These are phyloP conservation scores for Sinocyclocheilus rhinocerous DNA, from an alignment of 2,113 vertebrate species.

Conservation along the genomic window DNA sequence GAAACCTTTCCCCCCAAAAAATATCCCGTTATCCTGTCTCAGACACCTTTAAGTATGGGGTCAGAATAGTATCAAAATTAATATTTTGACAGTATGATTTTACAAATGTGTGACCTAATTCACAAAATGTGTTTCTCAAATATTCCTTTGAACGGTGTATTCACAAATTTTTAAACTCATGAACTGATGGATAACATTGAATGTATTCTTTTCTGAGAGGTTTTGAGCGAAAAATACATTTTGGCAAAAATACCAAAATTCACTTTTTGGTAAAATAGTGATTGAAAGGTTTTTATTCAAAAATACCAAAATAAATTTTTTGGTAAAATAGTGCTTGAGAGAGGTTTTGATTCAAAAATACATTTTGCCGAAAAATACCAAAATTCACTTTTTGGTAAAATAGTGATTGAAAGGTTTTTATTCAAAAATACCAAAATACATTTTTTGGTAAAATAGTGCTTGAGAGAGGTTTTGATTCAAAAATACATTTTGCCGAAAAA, in stretches of 20 bases:
- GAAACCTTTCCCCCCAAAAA: not conserved
- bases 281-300: too few species aligned
- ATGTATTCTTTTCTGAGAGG: not conserved
- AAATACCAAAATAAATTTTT: too few species aligned
- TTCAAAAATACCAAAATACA: too few species aligned
- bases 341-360: not conserved
- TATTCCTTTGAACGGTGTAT: not conserved
- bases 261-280: not conserved
- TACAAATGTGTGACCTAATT: not conserved
- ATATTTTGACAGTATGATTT: not conserved
- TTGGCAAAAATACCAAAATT: not conserved
- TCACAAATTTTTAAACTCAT: not conserved
- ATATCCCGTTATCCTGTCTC: not conserved
- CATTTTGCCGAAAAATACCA: not conserved
- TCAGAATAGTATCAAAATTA: conserved; percentile 2
- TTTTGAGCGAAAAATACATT: not conserved
- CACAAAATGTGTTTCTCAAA: not conserved
- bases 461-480: not conserved
- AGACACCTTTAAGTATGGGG: not conserved
- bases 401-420: too few species aligned
- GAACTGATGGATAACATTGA: not conserved
- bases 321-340: too few species aligned
- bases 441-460: too few species aligned
- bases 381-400: not conserved
- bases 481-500: not conserved